These are phyloP conservation scores for Volucella inanis DNA, from an alignment of 2,888 invertebrate genomes.

Conservation along the genomic window DNA sequence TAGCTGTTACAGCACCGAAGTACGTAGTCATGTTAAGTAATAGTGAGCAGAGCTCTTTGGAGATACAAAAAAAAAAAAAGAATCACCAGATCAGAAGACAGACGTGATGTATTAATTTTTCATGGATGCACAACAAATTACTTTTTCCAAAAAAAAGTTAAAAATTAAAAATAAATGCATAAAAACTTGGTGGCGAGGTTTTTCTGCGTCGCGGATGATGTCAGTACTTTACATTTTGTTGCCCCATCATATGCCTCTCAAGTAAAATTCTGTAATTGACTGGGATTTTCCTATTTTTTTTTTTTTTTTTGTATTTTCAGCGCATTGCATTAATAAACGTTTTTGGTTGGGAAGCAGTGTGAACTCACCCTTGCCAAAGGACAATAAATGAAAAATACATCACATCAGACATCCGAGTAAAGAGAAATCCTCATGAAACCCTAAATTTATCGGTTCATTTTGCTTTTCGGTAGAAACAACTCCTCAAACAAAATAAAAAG, in stretches of 20 bases:
- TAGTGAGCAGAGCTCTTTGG: neutral
- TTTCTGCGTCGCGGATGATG: constrained; percentile 6
- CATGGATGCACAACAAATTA: constrained; percentile 74
- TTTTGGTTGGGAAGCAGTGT: constrained; percentile 12
- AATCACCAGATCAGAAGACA: constrained; percentile 55
- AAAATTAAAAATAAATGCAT: constrained; percentile 25
- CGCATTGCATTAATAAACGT: constrained; percentile 60
- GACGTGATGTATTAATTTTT: constrained; percentile 72
- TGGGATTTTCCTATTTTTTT: constrained; percentile 46
- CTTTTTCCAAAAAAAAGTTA: constrained; percentile 38
- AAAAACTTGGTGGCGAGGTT: constrained; percentile 1
- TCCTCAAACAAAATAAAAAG: constrained; percentile 8
- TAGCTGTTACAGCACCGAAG: too few relatives aligned
- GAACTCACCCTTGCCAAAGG: constrained; percentile 20
- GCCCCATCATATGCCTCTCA: constrained; percentile 12
- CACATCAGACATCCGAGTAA: constrained; percentile 4
- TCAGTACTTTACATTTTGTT: constrained; percentile 22
- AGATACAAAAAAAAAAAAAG: constrained; percentile 10
- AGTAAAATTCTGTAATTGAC: constrained; percentile 68
- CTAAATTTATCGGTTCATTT: constrained; percentile 71
- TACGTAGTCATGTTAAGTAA: neutral
- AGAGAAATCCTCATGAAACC: constrained; percentile 52
- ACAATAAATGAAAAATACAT: constrained; percentile 50
- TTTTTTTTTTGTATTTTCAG: constrained; percentile 4
- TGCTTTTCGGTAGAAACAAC: constrained; percentile 58